Evolutionary conservation across 2,113 vertebrate species (phyloP), one percentile per base, ranked within the genome.

Genomic region (Muntiacus reevesi): DNA sequence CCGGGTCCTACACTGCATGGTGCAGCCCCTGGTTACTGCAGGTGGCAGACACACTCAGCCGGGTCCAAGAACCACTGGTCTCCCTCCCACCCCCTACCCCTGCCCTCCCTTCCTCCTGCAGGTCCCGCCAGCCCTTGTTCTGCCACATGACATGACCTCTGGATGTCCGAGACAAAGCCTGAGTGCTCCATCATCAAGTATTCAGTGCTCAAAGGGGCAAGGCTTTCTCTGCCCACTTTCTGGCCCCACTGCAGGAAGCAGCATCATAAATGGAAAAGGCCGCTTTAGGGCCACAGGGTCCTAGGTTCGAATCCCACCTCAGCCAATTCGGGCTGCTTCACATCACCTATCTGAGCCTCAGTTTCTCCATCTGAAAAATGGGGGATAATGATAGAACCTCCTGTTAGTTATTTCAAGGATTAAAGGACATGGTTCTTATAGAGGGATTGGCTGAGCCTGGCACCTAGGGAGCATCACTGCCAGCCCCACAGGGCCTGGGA

Each of bases 321-420:
- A 62, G 52, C 57, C 64, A 36, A 71, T 25, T 15, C 21, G 6
- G 27, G 19, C 59, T 87, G 43, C 36, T 27, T 81, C 74, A 4
- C 5, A 16, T 33, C 19, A n/a, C 54, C 19, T 6, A 36, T 50
- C 60, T 33, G 83, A 87, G 62, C 64, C 96, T 97, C 83, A 40
- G 90, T 87, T 88, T 96, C 43, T 55, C 59, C 74, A 21, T 45
- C 87, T 84, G 15, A 30, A 17, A 64, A 91, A 84, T 52, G 86
- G 83, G 30, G 21, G 14, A 17, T 28, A 25, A 82, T 9, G 71
- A 9, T 27, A 47, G 30, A 11, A 8, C 19, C 83, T 67, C 28
- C 7, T n/a, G 0, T 19, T 28, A 14, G 47, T 30, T 59, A 25
- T 14, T 47, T 13, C 16, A 7, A 59, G 62, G 16, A 21, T 11